Base-by-base conservation (phyloP, 37 sponge, comb jelly and placozoan genomes). In the Beroe forskalii region DNA sequence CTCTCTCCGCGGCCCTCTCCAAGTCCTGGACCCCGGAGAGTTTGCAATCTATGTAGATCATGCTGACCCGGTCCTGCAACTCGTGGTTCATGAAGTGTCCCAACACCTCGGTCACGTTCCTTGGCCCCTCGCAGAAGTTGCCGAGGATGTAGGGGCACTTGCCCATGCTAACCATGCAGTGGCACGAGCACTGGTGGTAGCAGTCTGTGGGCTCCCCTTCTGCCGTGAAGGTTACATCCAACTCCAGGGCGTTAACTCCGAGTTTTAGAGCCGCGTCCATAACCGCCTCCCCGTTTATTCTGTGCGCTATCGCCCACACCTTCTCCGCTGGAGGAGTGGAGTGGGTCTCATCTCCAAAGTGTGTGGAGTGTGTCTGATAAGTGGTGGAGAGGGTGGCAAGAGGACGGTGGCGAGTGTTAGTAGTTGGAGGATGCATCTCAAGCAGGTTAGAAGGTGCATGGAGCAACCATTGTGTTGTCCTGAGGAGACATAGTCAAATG, bases 241-340 rank as follows among this genome's bases (percentile, higher is more conserved):
- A 36, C 30, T 72, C 75, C 23, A 72, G 75, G 12, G 75, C 75
- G 35, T 72, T 72, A 17, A 39, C 75, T 37, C 75, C 75, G 12
- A 39, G 39, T 9, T 36, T 39, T 20, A 72, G 12, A 39, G 75
- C 4, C 75, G 39, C 31, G 22, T 39, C 75, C 31, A 72, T 3
- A 20, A 37, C 75, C 1, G 12, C 30, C 22, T 72, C 75, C 22
- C 14, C 35, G 75, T 72, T 72, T 72, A 39, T 39, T 39, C 31
- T 72, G 75, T 72, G 75, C 39, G 75, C 75, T 72, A 72, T 72
- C 39, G 75, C 75, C 75, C 75, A 72, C 8, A 72, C 31, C 35
- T 33, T 72, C 14, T 72, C 75, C 25, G 25, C n/a, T n/a, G n/a
- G n/a, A n/a, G n/a, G n/a, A n/a, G n/a, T n/a, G n/a, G n/a, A n/a